Conservation (phyloP, 2,888 invertebrate species). For the Xylocampa areola region DNA sequence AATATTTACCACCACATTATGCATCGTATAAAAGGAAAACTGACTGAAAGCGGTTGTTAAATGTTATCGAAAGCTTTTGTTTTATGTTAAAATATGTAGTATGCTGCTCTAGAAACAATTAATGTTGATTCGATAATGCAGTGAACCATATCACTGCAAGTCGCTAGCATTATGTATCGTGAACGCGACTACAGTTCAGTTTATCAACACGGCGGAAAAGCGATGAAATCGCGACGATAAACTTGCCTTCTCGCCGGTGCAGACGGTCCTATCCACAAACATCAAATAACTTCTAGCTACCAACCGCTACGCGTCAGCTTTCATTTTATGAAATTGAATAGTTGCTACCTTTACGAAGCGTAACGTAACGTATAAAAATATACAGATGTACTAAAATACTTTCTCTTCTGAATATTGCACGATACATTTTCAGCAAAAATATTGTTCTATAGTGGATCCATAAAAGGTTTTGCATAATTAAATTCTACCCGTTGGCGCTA, state of each 20-base stretch:
- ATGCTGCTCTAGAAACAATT: constrained; percentile 7
- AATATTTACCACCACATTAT: constrained; percentile 37
- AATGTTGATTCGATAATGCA: constrained; percentile 27
- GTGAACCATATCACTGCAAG: constrained; percentile 27
- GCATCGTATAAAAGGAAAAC: constrained; percentile 36
- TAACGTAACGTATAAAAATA: constrained; percentile 36
- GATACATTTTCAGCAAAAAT: constrained; percentile 27
- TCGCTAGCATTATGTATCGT: constrained; percentile 38
- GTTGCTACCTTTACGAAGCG: constrained; percentile 54
- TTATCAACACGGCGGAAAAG: constrained; percentile 68
- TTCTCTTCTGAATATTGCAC: constrained; percentile 38
- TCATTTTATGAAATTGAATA: constrained; percentile 60
- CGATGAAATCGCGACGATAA: constrained; percentile 71
- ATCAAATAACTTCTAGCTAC: constrained; percentile 49
- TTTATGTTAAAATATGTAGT: constrained; percentile 11
- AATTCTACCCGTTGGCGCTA: constrained; percentile 37
- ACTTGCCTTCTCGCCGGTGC: constrained; percentile 61
- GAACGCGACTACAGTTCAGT: constrained; percentile 62
- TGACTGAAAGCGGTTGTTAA: constrained; percentile 41
- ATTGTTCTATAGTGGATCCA: constrained; percentile 27
- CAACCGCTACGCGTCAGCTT: constrained; percentile 57
- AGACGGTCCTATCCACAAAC: constrained; percentile 61
- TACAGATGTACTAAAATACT: constrained; percentile 26
- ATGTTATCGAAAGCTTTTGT: constrained; percentile 11
- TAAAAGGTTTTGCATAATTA: constrained; percentile 40